phyloP scores from a whole-genome alignment of 2,888 invertebrate genomes.

The Drosophila multiciliata region DNA sequence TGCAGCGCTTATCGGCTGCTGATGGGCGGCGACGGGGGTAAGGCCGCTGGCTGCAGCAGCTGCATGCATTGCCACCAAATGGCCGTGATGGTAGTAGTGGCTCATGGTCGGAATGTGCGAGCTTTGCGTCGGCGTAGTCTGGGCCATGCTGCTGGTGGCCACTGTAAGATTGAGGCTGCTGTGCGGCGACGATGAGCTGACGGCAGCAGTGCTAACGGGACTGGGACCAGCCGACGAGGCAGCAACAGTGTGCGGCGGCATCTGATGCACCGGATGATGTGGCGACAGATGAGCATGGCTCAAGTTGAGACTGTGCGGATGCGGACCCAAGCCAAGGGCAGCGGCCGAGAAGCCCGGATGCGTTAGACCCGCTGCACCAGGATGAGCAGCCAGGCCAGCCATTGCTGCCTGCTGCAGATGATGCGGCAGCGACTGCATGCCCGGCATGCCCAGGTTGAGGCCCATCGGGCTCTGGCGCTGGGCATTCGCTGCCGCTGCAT shows the following conservation, averaged over 20 bases:
- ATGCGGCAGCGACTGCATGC: slow-evolving; percentile 80
- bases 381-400: slow-evolving; percentile 74
- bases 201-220: slow-evolving; percentile 53
- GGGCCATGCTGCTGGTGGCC: slow-evolving; percentile 69
- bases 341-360: slow-evolving; percentile 83
- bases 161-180: slow-evolving; percentile 78
- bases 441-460: slow-evolving; percentile 82
- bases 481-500: slow-evolving; percentile 81
- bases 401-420: slow-evolving; percentile 82
- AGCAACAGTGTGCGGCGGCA: slow-evolving; percentile 78
- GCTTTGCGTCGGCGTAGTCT: slow-evolving; percentile 69
- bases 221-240: slow-evolving; percentile 57
- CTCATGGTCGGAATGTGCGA: slow-evolving; percentile 83
- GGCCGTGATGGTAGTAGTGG: slow-evolving; percentile 82
- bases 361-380: slow-evolving; percentile 73
- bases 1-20: slow-evolving; percentile 60
- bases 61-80: slow-evolving; percentile 81
- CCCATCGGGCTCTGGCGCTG: slow-evolving; percentile 85
- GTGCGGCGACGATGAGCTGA: slow-evolving; percentile 74
- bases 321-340: slow-evolving; percentile 82
- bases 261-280: slow-evolving; percentile 82
- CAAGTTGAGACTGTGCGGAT: slow-evolving; percentile 82
- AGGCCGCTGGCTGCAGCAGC: slow-evolving; percentile 73
- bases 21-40: slow-evolving; percentile 79
- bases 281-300: slow-evolving; percentile 83